Conservation (phyloP, 2,888 invertebrate species). For the Chloroclystis v-ata region DNA sequence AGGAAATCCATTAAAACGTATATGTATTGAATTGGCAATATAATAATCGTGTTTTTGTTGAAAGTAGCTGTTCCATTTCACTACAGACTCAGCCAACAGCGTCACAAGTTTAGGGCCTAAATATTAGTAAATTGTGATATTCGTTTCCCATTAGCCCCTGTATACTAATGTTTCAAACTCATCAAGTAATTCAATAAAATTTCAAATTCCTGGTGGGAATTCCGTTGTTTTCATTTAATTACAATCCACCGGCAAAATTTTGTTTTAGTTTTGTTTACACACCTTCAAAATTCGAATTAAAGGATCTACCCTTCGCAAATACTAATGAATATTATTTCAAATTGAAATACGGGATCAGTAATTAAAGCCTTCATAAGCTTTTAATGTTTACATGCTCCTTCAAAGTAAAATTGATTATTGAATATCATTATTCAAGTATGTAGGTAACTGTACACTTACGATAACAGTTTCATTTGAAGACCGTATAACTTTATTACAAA, state of each 20-base stretch:
- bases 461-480: background rate
- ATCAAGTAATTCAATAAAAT: background rate
- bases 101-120: too few species aligned
- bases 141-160: too few species aligned
- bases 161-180: background rate
- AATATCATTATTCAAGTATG: too few species aligned
- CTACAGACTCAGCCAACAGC: too few species aligned
- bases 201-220: background rate
- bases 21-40: too few species aligned
- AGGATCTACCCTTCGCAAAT: slow-evolving; percentile 1
- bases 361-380: background rate
- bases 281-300: slow-evolving; percentile 5
- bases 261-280: slow-evolving; percentile 2
- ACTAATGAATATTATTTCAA: slow-evolving; percentile 7
- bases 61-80: too few species aligned
- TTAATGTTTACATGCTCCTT: background rate
- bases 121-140: too few species aligned
- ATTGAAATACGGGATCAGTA: slow-evolving; percentile 1
- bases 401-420: slow-evolving; percentile 7
- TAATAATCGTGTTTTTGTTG: too few species aligned
- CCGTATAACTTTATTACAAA: too few species aligned
- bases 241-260: background rate
- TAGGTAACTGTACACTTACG: background rate
- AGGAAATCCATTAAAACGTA: too few species aligned
- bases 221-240: background rate